Evolutionary conservation across 2,797 vertebrate genomes (phyloP).

Genomic region (Sebastes umbrosus): DNA sequence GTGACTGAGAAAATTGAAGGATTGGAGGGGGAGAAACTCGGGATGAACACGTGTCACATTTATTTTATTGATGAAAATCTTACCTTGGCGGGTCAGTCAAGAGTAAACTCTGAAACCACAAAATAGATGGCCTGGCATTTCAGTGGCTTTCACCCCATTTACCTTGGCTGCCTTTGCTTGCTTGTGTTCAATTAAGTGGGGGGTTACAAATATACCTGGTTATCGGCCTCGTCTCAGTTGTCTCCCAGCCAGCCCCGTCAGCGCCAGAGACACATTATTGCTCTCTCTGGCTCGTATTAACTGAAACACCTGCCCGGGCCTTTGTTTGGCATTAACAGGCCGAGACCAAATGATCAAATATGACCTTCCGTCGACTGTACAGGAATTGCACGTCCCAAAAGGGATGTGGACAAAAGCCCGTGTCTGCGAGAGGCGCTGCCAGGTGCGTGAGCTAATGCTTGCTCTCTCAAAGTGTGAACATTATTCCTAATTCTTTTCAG

Average conservation of each 20-base stretch:
- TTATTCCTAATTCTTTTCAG: conserved; percentile 59
- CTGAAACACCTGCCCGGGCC: conserved; percentile 51
- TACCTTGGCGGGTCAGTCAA: conserved; percentile 3
- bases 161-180: conserved; percentile 2
- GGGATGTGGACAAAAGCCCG: conserved; percentile 46
- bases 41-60: background rate
- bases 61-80: conserved; percentile 37
- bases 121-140: conserved; percentile 31
- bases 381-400: conserved; percentile 19
- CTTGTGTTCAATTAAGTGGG: conserved; percentile 43
- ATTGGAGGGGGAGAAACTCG: background rate
- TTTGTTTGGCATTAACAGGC: conserved; percentile 61
- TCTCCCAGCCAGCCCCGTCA: conserved; percentile 21
- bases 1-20: conserved; percentile 9
- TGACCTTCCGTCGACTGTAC: conserved; percentile 52
- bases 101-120: conserved; percentile 14
- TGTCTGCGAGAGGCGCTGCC: conserved; percentile 14
- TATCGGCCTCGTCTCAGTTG: conserved; percentile 42
- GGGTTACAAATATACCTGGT: conserved; percentile 38
- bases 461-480: conserved; percentile 45
- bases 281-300: conserved; percentile 28
- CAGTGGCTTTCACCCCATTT: conserved; percentile 30
- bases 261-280: conserved; percentile 27
- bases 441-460: conserved; percentile 49
- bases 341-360: conserved; percentile 59